A percentile compares a stretch with the other conserved stretches of the same genome.
Conservation (phyloP, 2,113 vertebrate genomes). For the Myiopsitta monachus region DNA sequence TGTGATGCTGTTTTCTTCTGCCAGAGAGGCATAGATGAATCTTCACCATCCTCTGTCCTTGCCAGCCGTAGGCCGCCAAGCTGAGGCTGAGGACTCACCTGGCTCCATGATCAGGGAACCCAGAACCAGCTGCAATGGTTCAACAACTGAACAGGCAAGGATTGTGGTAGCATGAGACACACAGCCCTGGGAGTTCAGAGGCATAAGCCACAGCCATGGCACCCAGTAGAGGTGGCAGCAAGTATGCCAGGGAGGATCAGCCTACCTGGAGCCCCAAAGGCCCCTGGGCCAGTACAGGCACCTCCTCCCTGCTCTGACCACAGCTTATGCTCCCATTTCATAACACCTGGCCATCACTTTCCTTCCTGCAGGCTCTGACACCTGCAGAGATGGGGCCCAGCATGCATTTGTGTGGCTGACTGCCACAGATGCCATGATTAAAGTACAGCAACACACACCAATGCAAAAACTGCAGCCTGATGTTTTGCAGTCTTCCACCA, state of each 20-base stretch:
- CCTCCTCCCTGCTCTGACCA: background rate
- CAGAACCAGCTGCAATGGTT: background rate
- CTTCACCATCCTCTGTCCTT: background rate
- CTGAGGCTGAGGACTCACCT: background rate
- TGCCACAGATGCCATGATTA: background rate
- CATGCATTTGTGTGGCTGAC: background rate
- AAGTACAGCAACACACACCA: background rate
- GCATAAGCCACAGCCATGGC: background rate
- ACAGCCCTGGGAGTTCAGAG: background rate
- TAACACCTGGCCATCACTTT: background rate
- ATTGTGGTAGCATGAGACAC: background rate
- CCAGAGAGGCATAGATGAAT: background rate
- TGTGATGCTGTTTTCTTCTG: background rate
- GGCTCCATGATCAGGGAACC: background rate
- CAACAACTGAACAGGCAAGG: rapidly evolving
- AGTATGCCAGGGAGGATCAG: background rate
- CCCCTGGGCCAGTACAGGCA: background rate
- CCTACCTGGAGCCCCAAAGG: background rate
- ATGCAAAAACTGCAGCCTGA: background rate
- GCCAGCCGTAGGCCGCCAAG: background rate
- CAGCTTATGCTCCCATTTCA: background rate
- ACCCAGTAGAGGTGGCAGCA: background rate
- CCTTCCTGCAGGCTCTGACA: background rate
- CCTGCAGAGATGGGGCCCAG: background rate
- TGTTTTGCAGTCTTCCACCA: background rate